These are phyloP conservation scores for Chascanopsetta lugubris DNA, from an alignment of 2,113 vertebrate genomes.

Conservation along the genomic window DNA sequence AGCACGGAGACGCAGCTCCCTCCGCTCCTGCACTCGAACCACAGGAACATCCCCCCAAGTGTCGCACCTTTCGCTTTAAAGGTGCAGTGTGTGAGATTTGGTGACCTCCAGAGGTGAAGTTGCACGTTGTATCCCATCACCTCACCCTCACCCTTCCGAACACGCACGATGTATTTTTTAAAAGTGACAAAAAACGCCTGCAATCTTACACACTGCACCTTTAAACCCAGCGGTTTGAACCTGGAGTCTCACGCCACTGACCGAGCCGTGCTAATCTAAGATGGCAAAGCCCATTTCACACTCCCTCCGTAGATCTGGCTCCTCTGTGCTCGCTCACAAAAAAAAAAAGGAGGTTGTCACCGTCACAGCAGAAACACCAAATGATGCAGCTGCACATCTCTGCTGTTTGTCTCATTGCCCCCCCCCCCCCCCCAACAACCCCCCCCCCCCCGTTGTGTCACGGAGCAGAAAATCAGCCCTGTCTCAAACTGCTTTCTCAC, in stretches of 20 bases:
- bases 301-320: slow-evolving; percentile 13
- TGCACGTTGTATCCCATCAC: too few relatives aligned
- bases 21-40: too few relatives aligned
- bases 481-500: slow-evolving; percentile 34
- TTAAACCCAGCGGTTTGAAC: slow-evolving; percentile 32
- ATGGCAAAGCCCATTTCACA: slow-evolving; percentile 46
- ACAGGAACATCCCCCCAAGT: too few relatives aligned
- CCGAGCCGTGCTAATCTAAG: slow-evolving; percentile 23
- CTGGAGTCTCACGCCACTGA: slow-evolving; percentile 3
- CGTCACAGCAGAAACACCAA: slow-evolving; percentile 5
- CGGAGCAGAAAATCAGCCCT: slow-evolving; percentile 42
- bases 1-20: too few relatives aligned
- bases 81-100: too few relatives aligned
- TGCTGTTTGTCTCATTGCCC: neutral
- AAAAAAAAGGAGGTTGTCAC: slow-evolving; percentile 37
- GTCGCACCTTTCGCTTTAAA: too few relatives aligned
- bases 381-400: neutral
- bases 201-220: too few relatives aligned
- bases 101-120: too few relatives aligned
- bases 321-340: slow-evolving; percentile 7
- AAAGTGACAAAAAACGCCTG: too few relatives aligned
- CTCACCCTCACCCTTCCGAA: too few relatives aligned
- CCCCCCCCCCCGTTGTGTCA: slow-evolving; percentile 20
- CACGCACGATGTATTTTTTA: too few relatives aligned
- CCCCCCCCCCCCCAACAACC: neutral